Percentiles rank a stretch among this genome's conserved stretches.
Evolutionary conservation across 2,113 vertebrate genomes (phyloP).

Genomic region (Columba livia): DNA sequence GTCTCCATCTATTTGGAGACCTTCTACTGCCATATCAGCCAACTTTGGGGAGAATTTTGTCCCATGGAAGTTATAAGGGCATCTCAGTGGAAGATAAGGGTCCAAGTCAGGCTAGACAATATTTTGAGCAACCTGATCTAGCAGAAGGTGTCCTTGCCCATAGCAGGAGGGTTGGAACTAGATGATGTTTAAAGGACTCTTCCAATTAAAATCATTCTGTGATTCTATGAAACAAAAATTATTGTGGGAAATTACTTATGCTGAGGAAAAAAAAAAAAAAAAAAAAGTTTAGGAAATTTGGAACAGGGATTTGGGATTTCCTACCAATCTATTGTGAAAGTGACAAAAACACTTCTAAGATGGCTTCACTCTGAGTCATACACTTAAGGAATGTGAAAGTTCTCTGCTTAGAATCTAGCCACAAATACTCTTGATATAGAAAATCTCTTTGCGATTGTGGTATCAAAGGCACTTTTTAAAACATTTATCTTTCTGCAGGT

Average conservation of each 20-base stretch:
- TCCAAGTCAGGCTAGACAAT: not conserved
- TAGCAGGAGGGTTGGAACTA: not conserved
- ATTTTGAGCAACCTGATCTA: not conserved
- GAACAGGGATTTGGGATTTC: not conserved
- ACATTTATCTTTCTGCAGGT: not conserved
- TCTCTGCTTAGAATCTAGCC: not conserved
- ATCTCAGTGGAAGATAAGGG: not conserved
- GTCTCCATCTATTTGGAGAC: not conserved
- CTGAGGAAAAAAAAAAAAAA: not conserved
- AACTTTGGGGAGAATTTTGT: not conserved
- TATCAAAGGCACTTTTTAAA: not conserved
- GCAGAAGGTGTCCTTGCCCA: not conserved
- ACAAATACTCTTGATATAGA: not conserved
- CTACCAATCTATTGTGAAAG: not conserved
- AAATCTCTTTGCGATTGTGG: not conserved
- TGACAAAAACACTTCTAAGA: not conserved
- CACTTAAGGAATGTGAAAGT: not conserved
- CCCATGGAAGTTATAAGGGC: not conserved
- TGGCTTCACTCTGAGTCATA: not conserved
- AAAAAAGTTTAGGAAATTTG: not conserved
- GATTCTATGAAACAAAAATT: not conserved
- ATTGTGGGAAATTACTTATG: not conserved
- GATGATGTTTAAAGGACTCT: not conserved
- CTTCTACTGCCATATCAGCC: not conserved
- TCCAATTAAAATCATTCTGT: not conserved